These are phyloP conservation scores for Lepilemur septentrionalis DNA, from an alignment of 2,797 vertebrate genomes.

Conservation along the genomic window DNA sequence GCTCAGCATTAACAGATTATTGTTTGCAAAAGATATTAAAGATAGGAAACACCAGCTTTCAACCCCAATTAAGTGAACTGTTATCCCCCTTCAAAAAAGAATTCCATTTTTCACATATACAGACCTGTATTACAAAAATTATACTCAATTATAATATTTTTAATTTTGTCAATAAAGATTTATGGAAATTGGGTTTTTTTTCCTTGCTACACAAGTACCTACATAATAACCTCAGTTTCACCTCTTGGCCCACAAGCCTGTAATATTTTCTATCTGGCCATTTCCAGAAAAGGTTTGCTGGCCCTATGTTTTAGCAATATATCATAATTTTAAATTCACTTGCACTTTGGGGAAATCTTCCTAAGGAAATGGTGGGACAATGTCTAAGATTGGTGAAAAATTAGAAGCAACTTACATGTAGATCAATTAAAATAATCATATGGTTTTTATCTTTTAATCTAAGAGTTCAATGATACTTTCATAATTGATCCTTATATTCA, in stretches of 20 bases:
- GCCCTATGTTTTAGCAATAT: constrained; percentile 1
- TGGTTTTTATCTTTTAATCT: neutral
- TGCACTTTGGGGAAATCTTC: neutral
- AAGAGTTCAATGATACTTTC: neutral
- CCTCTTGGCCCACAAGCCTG: neutral
- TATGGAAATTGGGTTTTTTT: neutral
- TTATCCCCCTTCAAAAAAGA: neutral
- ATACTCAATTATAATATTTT: constrained; percentile 6
- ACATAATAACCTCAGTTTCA: constrained; percentile 42
- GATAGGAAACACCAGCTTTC: neutral
- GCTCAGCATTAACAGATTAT: constrained; percentile 37
- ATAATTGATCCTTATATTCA: neutral
- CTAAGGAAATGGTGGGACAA: neutral
- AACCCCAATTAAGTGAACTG: neutral
- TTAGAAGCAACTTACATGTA: neutral
- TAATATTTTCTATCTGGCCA: neutral
- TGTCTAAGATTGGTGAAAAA: constrained; percentile 13
- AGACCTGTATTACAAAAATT: constrained; percentile 12
- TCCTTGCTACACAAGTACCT: neutral
- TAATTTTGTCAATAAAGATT: constrained; percentile 20
- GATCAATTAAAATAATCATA: neutral
- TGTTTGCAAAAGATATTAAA: neutral
- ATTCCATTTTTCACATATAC: constrained; percentile 24
- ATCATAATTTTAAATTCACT: constrained; percentile 13
- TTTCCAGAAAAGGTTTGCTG: constrained; percentile 6